These are phyloP conservation scores for Betta splendens DNA, from an alignment of 2,797 vertebrate species.

Conservation along the genomic window DNA sequence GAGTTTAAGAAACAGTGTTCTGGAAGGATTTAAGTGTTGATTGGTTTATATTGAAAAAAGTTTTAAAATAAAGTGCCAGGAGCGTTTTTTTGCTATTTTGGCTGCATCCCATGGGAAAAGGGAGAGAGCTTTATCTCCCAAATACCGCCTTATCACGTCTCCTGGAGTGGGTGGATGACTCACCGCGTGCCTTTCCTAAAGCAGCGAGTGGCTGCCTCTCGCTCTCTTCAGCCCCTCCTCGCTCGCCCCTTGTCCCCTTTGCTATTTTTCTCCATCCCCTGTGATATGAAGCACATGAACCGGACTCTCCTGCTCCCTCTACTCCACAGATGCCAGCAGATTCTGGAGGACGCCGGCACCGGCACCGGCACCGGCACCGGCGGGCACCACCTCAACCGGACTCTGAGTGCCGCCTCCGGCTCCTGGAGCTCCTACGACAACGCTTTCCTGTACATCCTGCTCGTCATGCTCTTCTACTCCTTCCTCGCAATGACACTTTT, in stretches of 20 bases:
- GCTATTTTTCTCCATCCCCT: background rate
- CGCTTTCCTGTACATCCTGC: slow-evolving; percentile 88
- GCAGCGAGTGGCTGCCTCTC: slow-evolving; percentile 43
- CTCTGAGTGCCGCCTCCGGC: slow-evolving; percentile 11
- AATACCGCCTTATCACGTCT: slow-evolving; percentile 71
- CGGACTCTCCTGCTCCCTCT: slow-evolving; percentile 69
- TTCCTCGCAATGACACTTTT: slow-evolving; percentile 88
- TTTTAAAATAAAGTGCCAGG: background rate
- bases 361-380: slow-evolving; percentile 61
- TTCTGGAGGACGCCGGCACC: slow-evolving; percentile 78
- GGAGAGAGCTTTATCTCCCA: slow-evolving; percentile 59
- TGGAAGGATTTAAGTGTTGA: slow-evolving; percentile 7
- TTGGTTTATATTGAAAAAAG: slow-evolving; percentile 19
- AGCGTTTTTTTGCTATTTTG: slow-evolving; percentile 19
- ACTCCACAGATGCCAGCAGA: slow-evolving; percentile 67
- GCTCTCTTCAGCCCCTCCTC: slow-evolving; percentile 21
- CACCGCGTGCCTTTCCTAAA: slow-evolving; percentile 77
- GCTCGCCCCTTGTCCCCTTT: slow-evolving; percentile 9
- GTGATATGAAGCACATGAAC: slow-evolving; percentile 66
- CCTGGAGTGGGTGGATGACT: slow-evolving; percentile 57
- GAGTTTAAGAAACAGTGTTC: slow-evolving; percentile 26
- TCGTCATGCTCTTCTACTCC: slow-evolving; percentile 93
- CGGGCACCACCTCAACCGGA: slow-evolving; percentile 30
- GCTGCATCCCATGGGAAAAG: slow-evolving; percentile 13
- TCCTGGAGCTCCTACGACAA: slow-evolving; percentile 85